phyloP scores from a whole-genome alignment of 2,888 invertebrate species.

The Euphydryas editha region DNA sequence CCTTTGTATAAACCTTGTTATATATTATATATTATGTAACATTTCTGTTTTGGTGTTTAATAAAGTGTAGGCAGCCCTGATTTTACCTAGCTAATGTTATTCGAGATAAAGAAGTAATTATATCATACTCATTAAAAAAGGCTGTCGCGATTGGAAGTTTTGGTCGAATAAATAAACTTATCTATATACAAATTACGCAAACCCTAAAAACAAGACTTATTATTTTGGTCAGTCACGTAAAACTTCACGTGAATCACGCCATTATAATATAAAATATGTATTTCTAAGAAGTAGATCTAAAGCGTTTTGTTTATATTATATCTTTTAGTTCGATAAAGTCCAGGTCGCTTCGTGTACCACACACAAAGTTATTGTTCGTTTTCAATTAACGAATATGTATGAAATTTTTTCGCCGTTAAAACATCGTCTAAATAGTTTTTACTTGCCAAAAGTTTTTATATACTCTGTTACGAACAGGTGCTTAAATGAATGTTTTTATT shows the following conservation, averaged over 20 bases:
- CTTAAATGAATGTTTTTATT: background rate
- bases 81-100: too few species aligned
- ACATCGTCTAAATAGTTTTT: background rate
- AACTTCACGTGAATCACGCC: background rate
- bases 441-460: constrained; percentile 5
- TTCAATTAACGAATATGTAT: constrained; percentile 4
- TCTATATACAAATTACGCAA: background rate
- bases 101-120: too few species aligned
- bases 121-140: too few species aligned
- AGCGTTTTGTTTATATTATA: constrained; percentile 17
- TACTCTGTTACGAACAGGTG: background rate
- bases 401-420: background rate
- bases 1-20: too few species aligned
- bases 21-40: too few species aligned
- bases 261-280: constrained; percentile 5
- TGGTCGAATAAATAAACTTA: background rate
- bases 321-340: constrained; percentile 1
- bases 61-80: too few species aligned
- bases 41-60: too few species aligned
- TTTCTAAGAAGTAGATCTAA: constrained; percentile 17
- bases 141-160: background rate
- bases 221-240: background rate
- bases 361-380: constrained; percentile 4
- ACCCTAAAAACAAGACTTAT: background rate
- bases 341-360: constrained; percentile 13